A percentile compares a stretch with the other conserved stretches of the same genome.
These are phyloP conservation scores for Myotis findleyi DNA, from an alignment of 2,797 vertebrate genomes.

Conservation along the genomic window DNA sequence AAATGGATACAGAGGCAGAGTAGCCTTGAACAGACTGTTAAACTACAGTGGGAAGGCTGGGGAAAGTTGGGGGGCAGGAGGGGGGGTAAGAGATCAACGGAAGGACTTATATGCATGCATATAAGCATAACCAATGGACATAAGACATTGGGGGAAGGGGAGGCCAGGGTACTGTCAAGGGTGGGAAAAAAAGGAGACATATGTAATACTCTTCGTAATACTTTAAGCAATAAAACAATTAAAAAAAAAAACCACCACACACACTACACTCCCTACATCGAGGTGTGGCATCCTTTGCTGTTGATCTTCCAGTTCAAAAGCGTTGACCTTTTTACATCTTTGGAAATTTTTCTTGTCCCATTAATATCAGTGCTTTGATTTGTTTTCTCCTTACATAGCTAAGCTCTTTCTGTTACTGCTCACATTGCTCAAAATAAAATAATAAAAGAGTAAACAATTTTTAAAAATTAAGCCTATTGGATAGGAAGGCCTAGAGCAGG, in stretches of 20 bases:
- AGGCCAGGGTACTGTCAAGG: too few species aligned
- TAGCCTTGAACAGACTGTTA: too few species aligned
- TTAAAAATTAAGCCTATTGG: not conserved
- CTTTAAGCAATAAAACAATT: too few species aligned
- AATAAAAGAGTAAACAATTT: not conserved
- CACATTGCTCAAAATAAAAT: not conserved
- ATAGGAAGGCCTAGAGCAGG: not conserved
- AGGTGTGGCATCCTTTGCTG: not conserved
- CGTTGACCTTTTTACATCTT: not conserved
- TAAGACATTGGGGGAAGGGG: too few species aligned
- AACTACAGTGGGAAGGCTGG: too few species aligned
- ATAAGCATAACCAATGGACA: too few species aligned
- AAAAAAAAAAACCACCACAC: not conserved
- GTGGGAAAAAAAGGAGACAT: too few species aligned
- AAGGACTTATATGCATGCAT: too few species aligned
- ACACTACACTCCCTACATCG: fast-evolving
- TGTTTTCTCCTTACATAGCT: not conserved
- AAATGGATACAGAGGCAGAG: too few species aligned
- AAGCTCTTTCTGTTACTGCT: not conserved
- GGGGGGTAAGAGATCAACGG: too few species aligned
- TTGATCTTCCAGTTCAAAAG: not conserved
- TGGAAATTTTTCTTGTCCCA: not conserved
- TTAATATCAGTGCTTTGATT: not conserved
- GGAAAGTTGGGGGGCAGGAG: too few species aligned
- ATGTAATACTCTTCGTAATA: too few species aligned